Percentiles rank a stretch among this genome's conserved stretches.
Conservation (phyloP, 2,797 vertebrate species). For the Etheostoma perlongum region DNA sequence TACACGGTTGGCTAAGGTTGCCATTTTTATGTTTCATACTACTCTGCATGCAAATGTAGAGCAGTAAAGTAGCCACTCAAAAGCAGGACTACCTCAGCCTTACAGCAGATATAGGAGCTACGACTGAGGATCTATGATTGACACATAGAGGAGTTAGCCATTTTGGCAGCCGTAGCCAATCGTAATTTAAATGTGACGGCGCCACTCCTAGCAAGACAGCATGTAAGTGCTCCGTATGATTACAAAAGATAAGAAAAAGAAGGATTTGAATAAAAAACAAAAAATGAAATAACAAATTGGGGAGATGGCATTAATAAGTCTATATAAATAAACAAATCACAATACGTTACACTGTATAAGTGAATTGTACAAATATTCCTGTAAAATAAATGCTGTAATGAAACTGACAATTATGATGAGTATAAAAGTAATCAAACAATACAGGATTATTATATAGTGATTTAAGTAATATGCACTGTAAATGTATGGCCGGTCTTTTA, state of each 20-base stretch:
- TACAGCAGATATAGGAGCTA: neutral
- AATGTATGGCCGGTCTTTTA: neutral
- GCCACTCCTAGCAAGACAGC: neutral
- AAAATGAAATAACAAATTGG: neutral
- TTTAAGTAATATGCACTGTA: neutral
- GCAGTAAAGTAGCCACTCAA: slow-evolving; percentile 22
- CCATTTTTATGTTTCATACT: slow-evolving; percentile 14
- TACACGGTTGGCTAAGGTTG: slow-evolving; percentile 5
- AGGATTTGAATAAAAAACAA: no score
- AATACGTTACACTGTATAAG: neutral
- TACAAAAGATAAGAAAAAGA: neutral
- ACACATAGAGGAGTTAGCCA: neutral
- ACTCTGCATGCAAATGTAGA: slow-evolving; percentile 13
- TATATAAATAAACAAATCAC: neutral
- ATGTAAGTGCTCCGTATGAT: neutral
- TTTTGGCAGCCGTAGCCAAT: neutral
- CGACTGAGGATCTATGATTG: neutral
- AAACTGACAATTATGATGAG: no score
- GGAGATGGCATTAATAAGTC: neutral
- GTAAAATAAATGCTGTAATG: neutral
- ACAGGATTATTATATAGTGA: neutral
- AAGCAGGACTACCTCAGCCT: neutral
- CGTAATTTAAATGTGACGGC: neutral
- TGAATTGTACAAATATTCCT: neutral
- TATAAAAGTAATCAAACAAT: neutral